A percentile compares a stretch with the other conserved stretches of the same genome.
phyloP scores from a whole-genome alignment of 2,113 vertebrate genomes.

The Sarotherodon lohbergeri region DNA sequence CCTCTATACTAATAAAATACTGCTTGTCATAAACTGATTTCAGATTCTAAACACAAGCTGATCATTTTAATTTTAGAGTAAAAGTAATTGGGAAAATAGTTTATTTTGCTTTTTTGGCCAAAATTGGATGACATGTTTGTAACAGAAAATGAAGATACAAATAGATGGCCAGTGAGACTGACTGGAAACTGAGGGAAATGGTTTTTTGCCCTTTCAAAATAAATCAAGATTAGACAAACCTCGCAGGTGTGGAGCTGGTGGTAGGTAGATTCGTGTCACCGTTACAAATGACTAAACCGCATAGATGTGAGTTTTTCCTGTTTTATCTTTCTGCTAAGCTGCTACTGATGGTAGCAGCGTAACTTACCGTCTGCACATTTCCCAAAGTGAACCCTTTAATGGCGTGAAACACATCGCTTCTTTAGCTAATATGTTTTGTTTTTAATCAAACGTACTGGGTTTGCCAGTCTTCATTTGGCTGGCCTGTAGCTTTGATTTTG shows the following conservation, averaged over 20 bases:
- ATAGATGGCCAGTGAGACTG: background rate
- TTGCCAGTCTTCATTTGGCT: background rate
- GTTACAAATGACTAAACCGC: background rate
- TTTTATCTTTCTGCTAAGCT: background rate
- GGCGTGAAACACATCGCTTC: background rate
- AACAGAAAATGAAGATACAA: background rate
- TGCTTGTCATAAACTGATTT: background rate
- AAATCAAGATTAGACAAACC: background rate
- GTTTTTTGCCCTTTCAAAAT: fast-evolving
- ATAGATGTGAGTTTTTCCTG: background rate
- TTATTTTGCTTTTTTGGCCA: background rate
- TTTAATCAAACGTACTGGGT: background rate
- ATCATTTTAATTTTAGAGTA: fast-evolving
- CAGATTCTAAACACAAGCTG: background rate
- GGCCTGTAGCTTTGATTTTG: background rate
- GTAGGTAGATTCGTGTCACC: background rate
- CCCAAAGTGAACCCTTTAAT: background rate
- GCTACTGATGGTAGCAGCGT: background rate
- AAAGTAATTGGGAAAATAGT: fast-evolving
- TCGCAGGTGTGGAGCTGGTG: fast-evolving
- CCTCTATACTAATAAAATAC: background rate
- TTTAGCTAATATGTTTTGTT: background rate
- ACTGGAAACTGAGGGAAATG: background rate
- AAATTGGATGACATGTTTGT: fast-evolving
- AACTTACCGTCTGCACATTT: fast-evolving